These are phyloP conservation scores for Menidia beryllina DNA, from an alignment of 2,113 vertebrate species.

Conservation along the genomic window DNA sequence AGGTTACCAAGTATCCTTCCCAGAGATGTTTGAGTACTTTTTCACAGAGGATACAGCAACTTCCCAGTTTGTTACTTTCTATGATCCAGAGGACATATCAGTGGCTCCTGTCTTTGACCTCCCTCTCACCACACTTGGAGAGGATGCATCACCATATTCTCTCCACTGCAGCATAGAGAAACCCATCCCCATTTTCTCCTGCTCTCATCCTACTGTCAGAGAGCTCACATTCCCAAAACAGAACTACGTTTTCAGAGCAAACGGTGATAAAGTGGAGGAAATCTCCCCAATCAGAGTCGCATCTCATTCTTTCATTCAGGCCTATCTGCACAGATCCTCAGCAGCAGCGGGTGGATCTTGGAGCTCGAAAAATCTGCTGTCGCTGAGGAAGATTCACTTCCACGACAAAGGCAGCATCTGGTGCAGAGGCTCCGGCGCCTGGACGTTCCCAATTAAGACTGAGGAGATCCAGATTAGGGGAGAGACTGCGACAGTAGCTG, in stretches of 20 bases:
- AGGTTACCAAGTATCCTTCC: slow-evolving; percentile 39
- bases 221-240: slow-evolving; percentile 83
- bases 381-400: slow-evolving; percentile 60
- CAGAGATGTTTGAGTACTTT: slow-evolving; percentile 62
- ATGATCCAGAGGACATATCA: slow-evolving; percentile 61
- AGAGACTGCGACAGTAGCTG: slow-evolving; percentile 14
- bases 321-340: rapidly evolving
- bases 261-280: slow-evolving; percentile 37
- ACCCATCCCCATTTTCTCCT: slow-evolving; percentile 79
- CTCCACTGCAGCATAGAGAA: slow-evolving; percentile 29
- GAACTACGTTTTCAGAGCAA: slow-evolving; percentile 77
- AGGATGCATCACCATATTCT: slow-evolving; percentile 46
- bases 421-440: slow-evolving; percentile 48
- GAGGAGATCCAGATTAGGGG: slow-evolving; percentile 10
- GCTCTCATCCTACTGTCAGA: slow-evolving; percentile 53
- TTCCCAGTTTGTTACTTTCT: slow-evolving; percentile 15
- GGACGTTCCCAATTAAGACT: slow-evolving; percentile 42
- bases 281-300: slow-evolving; percentile 50
- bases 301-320: slow-evolving; percentile 33
- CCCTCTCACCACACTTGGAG: slow-evolving; percentile 76
- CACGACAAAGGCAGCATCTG: slow-evolving; percentile 65
- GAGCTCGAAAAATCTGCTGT: slow-evolving; percentile 62
- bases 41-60: slow-evolving; percentile 36
- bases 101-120: slow-evolving; percentile 84
- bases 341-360: slow-evolving; percentile 65